Conservation (phyloP, 2,888 invertebrate genomes). For the Lasioglossum marginatum region DNA sequence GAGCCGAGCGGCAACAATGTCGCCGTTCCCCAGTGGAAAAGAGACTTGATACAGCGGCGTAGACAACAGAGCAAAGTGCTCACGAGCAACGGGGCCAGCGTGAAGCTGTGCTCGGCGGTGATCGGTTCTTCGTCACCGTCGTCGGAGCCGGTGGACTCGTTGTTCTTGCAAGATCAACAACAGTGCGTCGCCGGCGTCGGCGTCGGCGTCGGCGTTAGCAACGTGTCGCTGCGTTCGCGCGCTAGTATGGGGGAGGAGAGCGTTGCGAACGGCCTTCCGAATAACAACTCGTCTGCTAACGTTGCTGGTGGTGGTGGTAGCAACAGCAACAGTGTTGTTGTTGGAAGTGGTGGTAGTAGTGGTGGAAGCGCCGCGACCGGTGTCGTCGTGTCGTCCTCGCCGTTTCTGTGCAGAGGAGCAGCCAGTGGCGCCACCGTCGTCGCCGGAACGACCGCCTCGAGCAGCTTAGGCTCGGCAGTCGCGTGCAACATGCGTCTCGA, state of each 20-base stretch:
- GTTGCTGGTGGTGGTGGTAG: background rate
- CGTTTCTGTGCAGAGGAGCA: constrained; percentile 51
- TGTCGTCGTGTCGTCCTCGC: constrained; percentile 47
- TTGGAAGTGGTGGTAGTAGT: background rate
- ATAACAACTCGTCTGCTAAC: constrained; percentile 16
- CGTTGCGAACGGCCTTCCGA: constrained; percentile 4
- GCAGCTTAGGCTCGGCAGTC: constrained; percentile 75
- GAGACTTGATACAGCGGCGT: constrained; percentile 91
- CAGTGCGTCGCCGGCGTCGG: constrained; percentile 17
- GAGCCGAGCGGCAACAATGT: constrained; percentile 61
- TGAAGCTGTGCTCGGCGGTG: constrained; percentile 74
- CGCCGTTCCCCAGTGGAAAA: constrained; percentile 92
- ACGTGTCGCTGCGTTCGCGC: constrained; percentile 29
- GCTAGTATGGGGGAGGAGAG: constrained; percentile 34
- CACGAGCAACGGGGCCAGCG: constrained; percentile 76
- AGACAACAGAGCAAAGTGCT: constrained; percentile 85
- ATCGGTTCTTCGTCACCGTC: constrained; percentile 56
- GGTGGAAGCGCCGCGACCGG: constrained; percentile 49
- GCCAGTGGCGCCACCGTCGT: constrained; percentile 59
- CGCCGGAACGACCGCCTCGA: constrained; percentile 46
- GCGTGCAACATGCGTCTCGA: constrained; percentile 83
- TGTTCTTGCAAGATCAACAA: constrained; percentile 40
- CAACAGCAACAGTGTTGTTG: background rate
- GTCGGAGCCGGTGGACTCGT: constrained; percentile 15
- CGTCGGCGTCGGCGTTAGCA: constrained; percentile 8